Percentiles rank a stretch among this genome's conserved stretches.
These are phyloP conservation scores for Megaceryle torquata DNA, from an alignment of 2,113 vertebrate species.

Conservation along the genomic window DNA sequence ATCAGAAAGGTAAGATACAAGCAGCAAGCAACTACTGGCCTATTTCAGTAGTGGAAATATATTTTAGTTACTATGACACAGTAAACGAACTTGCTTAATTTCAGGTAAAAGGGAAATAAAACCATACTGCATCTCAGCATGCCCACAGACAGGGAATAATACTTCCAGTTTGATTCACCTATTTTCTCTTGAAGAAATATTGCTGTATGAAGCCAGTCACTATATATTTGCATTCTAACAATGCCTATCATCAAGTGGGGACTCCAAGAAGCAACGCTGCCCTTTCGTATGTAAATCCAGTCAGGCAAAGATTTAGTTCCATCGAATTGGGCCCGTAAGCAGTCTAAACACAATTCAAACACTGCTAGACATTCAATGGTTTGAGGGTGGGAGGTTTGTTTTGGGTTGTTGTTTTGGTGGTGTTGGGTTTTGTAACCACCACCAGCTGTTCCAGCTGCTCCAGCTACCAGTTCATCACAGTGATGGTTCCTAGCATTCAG, in stretches of 20 bases:
- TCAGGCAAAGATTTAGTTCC: not conserved
- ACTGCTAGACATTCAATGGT: not conserved
- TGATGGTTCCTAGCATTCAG: not conserved
- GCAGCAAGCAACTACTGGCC: not conserved
- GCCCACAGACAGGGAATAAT: not conserved
- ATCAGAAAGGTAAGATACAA: not conserved
- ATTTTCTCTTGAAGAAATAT: not conserved
- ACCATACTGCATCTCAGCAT: not conserved
- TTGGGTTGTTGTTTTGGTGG: not conserved
- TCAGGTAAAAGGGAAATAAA: not conserved
- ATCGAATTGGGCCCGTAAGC: not conserved
- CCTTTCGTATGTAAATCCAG: not conserved
- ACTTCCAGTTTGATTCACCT: not conserved
- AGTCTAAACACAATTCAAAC: not conserved
- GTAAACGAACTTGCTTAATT: not conserved
- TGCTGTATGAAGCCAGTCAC: not conserved
- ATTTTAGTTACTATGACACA: not conserved
- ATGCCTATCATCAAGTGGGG: not conserved
- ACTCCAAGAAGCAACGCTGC: not conserved
- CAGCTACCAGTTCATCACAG: not conserved
- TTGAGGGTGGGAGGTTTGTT: not conserved
- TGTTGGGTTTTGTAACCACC: not conserved
- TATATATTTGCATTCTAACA: not conserved
- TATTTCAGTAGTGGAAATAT: not conserved
- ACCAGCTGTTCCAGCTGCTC: not conserved